phyloP scores from a whole-genome alignment of 2,113 vertebrate genomes.

The cattle (Bos taurus) region DNA sequence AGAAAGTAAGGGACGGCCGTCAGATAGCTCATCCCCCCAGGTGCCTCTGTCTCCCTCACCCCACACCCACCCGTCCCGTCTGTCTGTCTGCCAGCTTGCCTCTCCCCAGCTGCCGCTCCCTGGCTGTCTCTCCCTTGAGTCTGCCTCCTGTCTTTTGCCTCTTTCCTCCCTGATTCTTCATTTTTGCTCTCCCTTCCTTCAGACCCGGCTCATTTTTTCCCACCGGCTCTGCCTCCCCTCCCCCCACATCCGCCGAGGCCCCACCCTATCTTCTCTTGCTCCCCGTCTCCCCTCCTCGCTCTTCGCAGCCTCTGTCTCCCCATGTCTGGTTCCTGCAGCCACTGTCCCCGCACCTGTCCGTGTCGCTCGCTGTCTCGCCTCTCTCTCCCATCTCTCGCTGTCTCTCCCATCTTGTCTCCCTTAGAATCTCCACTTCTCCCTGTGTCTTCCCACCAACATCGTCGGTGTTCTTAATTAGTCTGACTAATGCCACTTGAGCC shows the following conservation, averaged over 20 bases:
- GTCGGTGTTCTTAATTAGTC: constrained; percentile 13
- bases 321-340: neutral
- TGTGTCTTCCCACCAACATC: neutral
- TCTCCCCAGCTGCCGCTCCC: neutral
- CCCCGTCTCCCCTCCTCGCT: neutral
- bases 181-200: neutral
- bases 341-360: neutral
- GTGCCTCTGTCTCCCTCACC: neutral
- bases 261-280: neutral
- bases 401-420: neutral
- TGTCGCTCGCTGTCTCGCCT: neutral
- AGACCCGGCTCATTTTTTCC: neutral
- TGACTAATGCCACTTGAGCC: constrained; percentile 15
- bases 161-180: neutral
- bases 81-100: neutral
- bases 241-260: neutral
- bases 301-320: neutral
- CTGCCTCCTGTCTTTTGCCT: neutral
- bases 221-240: neutral
- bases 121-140: neutral
- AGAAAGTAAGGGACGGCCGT: rapidly evolving
- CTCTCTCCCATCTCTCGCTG: neutral
- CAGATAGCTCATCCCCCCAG: neutral
- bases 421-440: neutral
- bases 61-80: neutral